Evolutionary conservation across 2,888 invertebrate species (phyloP).

Genomic region (Aporophyla nigra): DNA sequence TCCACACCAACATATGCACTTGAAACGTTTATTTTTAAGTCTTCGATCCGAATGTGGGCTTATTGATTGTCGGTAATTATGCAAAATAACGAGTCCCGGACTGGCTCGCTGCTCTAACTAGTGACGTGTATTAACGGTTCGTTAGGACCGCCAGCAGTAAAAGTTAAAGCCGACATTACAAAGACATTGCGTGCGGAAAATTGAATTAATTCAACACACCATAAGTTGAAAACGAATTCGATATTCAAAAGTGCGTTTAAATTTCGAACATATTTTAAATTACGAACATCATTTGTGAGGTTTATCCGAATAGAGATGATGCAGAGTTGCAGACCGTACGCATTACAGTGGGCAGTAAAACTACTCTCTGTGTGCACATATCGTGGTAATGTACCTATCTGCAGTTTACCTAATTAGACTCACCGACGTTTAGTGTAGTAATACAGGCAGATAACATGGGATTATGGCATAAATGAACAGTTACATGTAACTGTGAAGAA

Average conservation of each 20-base stretch:
- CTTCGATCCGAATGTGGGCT: slow-evolving; percentile 79
- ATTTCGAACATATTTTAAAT: slow-evolving; percentile 36
- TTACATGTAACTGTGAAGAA: slow-evolving; percentile 67
- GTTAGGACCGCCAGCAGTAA: slow-evolving; percentile 67
- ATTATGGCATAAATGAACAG: slow-evolving; percentile 66
- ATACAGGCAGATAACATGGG: slow-evolving; percentile 59
- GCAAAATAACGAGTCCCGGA: slow-evolving; percentile 81
- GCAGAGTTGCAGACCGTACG: slow-evolving; percentile 48
- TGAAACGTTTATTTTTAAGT: slow-evolving; percentile 69
- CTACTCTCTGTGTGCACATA: slow-evolving; percentile 54
- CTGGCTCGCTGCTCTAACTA: slow-evolving; percentile 76
- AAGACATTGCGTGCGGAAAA: slow-evolving; percentile 71
- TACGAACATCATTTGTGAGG: slow-evolving; percentile 15
- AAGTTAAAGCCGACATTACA: slow-evolving; percentile 65
- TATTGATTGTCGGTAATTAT: slow-evolving; percentile 87
- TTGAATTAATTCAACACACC: slow-evolving; percentile 55
- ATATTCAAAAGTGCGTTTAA: slow-evolving; percentile 16
- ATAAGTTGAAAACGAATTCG: slow-evolving; percentile 27
- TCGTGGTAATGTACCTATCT: slow-evolving; percentile 63
- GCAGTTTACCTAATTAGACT: slow-evolving; percentile 66
- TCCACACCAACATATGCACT: slow-evolving; percentile 50
- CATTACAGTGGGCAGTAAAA: slow-evolving; percentile 57
- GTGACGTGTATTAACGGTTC: slow-evolving; percentile 82
- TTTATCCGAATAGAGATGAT: slow-evolving; percentile 30
- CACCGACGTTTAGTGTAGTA: slow-evolving; percentile 59